These are phyloP conservation scores for Prosopocoilus inquinatus DNA, from an alignment of 2,888 invertebrate genomes.

Conservation along the genomic window DNA sequence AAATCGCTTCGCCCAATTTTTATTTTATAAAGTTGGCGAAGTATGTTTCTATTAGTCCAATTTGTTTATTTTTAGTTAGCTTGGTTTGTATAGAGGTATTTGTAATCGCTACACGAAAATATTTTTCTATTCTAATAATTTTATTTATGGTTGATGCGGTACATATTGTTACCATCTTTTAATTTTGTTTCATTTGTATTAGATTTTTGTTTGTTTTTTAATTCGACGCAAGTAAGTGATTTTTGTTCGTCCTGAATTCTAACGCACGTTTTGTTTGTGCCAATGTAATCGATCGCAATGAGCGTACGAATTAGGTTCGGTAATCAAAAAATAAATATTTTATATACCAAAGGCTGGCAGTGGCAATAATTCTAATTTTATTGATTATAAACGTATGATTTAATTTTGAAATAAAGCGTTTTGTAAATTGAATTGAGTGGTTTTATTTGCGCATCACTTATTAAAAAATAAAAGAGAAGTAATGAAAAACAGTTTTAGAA, in stretches of 20 bases:
- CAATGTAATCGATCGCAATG: no score
- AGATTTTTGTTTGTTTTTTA: not conserved
- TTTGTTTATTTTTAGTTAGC: slow-evolving; percentile 3
- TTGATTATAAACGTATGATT: slow-evolving; percentile 2
- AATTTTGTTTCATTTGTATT: not conserved
- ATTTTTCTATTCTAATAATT: slow-evolving; percentile 10
- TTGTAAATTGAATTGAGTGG: not conserved
- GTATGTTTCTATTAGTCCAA: not conserved
- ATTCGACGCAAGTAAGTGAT: no score
- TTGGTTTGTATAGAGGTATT: slow-evolving; percentile 8
- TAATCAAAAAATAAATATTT: slow-evolving; percentile 1
- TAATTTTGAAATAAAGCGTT: slow-evolving; percentile 11
- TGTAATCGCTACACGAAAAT: not conserved
- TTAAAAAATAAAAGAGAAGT: no score
- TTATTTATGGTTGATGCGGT: slow-evolving; percentile 13
- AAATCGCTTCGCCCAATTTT: not conserved
- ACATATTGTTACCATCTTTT: slow-evolving; percentile 21
- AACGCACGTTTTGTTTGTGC: no score
- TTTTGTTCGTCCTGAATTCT: no score
- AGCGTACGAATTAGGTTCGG: no score
- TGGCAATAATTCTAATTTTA: slow-evolving; percentile 41
- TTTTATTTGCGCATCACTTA: no score
- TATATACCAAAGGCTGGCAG: slow-evolving; percentile 44
- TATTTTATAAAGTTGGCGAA: not conserved
- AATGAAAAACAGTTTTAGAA: no score